Evolutionary conservation across 1,140 invertebrate genomes (phyloP), one percentile per base, ranked within the genome.

Genomic region (Dendrolimus punctatus): DNA sequence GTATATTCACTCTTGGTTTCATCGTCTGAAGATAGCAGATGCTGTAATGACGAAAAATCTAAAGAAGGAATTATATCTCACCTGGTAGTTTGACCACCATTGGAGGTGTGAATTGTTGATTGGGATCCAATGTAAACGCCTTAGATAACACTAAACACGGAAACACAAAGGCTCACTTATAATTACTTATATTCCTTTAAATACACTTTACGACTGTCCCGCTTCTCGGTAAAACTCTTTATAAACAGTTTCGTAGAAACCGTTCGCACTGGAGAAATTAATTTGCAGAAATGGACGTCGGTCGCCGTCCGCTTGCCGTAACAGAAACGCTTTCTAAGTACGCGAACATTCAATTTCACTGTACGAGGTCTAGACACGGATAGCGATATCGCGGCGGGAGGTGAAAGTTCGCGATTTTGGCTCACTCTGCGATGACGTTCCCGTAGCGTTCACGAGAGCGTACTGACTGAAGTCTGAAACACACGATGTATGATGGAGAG

Each of bases 41-140:
- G 39, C n/a, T 41, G 40, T 38, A 36, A 45, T 8, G 39, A 43
- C 3, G 36, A 42, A 49, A 39, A 49, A 49, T n/a, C 46, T 40
- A 39, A 40, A 23, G 39, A 50, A 50, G 40, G 49, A 4, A 49
- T 38, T 46, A 52, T 10, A 50, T 58, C 80, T 81, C 59, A 85
- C 82, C 82, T 85, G 82, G 82, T 75, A 85, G 73, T 71, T 81
- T 85, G 58, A 83, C 82, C 82, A 85, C 82, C 82, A 85, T 85
- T 80, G 74, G 74, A 82, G 82, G 82, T 75, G 73, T 68, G 60
- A 65, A 60, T 42, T 68, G 70, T 57, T 73, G 66, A 60, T 85
- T 80, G 82, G 82, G 82, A 85, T 85, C 82, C 82, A 85, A 85
- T 80, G 73, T 85, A 83, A 78, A 80, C 73, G 80, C 65, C 65